Evolutionary conservation across 2,797 vertebrate species (phyloP).

Genomic region (Chelmon rostratus): DNA sequence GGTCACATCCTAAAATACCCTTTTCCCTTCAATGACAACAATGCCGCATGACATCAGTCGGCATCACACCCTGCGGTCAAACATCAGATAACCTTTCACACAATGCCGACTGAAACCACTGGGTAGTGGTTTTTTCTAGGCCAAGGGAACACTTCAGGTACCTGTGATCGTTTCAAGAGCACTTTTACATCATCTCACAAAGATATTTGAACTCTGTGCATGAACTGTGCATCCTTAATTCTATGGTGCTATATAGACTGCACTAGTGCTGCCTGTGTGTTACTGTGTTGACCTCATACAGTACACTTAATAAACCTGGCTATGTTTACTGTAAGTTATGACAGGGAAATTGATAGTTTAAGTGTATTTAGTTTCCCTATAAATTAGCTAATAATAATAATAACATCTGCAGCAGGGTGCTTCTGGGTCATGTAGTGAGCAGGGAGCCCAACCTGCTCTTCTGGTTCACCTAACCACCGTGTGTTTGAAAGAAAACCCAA

Average conservation of each 20-base stretch:
- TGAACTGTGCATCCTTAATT: background rate
- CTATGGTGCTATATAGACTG: background rate
- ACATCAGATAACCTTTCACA: conserved; percentile 66
- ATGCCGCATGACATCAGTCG: conserved; percentile 49
- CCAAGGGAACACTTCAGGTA: background rate
- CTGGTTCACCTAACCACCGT: background rate
- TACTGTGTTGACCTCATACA: background rate
- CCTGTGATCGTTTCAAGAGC: background rate
- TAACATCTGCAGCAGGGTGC: background rate
- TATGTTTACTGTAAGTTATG: background rate
- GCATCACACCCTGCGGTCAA: conserved; percentile 61
- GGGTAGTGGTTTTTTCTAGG: background rate
- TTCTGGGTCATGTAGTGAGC: conserved; percentile 26
- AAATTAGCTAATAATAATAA: background rate
- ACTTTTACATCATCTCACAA: conserved; percentile 1
- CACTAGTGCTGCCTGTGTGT: background rate
- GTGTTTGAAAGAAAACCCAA: background rate
- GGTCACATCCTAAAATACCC: conserved; percentile 61
- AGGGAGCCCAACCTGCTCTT: background rate
- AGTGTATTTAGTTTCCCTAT: background rate
- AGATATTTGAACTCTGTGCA: background rate
- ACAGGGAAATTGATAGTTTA: background rate
- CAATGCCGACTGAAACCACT: conserved; percentile 27
- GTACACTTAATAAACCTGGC: background rate
- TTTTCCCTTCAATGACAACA: conserved; percentile 52